Base-by-base conservation (phyloP, 1,140 invertebrate species). In the Eubasilissa regina region DNA sequence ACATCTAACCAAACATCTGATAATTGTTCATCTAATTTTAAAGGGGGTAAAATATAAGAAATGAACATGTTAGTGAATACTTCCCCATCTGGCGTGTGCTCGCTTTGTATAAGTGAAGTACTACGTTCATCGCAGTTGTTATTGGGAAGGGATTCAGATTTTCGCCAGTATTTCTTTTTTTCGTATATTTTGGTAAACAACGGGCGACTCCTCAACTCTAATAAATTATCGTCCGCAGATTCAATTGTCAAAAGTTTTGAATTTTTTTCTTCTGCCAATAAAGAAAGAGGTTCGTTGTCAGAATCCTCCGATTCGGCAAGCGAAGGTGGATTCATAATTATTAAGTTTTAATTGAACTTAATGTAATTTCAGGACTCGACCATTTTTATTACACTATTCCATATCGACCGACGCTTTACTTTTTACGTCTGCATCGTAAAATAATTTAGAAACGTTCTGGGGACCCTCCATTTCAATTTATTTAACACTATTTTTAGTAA, bases 1-100 rank as follows among this genome's bases (percentile, higher is more conserved):
- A 88, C 76, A 81, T 89, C 88, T 9, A 89, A 75, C 88, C 88
- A 89, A 7, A 89, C 87, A 83, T 89, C 88, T 11, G 83, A 68
- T 48, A 75, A 56, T n/a, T 55, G 70, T 43, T 79, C 78, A 44
- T 79, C 72, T 13, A 56, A 45, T 10, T 75, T 75, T 12, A 79
- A 51, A 21, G 72, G 78, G 0, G 78, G 78, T 43, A 79, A 51
- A 25, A 79, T 45, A 21, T 79, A 75, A 15, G 78, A 70, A 64
- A 78, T 78, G 43, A 78, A 78, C 43, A 68, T 78, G 51, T 78
- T 78, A 0, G 77, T 51, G 51, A 45, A 78, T n/a, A 19, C 64
- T 53, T 51, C 70, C 19, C n/a, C 13, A 21, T 78, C 48, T 12
- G 47, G 45, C 25, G 47, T 44, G 13, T 60, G 25, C 1, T 48